These are phyloP conservation scores for Maniola jurtina DNA, from an alignment of 1,140 invertebrate species.

Conservation along the genomic window DNA sequence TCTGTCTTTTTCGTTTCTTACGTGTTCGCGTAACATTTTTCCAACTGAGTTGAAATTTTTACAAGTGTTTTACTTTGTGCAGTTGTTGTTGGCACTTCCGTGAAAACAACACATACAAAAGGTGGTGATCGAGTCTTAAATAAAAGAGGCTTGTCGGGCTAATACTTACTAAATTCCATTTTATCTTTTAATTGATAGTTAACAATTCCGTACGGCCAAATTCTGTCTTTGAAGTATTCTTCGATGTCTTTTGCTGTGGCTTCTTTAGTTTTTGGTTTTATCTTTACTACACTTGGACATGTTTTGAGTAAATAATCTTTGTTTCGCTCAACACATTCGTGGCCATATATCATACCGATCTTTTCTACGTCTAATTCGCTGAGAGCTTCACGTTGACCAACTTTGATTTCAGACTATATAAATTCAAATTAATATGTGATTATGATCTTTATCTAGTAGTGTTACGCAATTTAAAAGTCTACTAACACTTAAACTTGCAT, in stretches of 20 bases:
- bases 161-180: constrained; percentile 60
- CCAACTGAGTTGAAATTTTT: no score
- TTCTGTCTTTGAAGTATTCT: constrained; percentile 53
- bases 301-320: constrained; percentile 60
- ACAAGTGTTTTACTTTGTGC: no score
- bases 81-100: no score
- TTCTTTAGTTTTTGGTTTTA: constrained; percentile 21
- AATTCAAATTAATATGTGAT: not conserved
- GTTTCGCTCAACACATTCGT: constrained; percentile 58
- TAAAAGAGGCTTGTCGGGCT: not conserved
- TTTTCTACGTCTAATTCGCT: constrained; percentile 64
- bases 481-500: no score
- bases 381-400: constrained; percentile 61
- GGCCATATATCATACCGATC: constrained; percentile 48
- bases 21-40: no score
- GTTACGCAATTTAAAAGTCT: not conserved
- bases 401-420: constrained; percentile 43
- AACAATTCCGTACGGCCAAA: constrained; percentile 63
- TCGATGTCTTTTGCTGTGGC: constrained; percentile 43
- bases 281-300: constrained; percentile 57
- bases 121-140: not conserved
- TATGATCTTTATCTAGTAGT: constrained; percentile 1
- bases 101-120: no score
- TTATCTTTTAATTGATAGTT: constrained; percentile 56
- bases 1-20: no score